phyloP scores from a whole-genome alignment of 2,113 vertebrate genomes.

The Aegypius monachus region DNA sequence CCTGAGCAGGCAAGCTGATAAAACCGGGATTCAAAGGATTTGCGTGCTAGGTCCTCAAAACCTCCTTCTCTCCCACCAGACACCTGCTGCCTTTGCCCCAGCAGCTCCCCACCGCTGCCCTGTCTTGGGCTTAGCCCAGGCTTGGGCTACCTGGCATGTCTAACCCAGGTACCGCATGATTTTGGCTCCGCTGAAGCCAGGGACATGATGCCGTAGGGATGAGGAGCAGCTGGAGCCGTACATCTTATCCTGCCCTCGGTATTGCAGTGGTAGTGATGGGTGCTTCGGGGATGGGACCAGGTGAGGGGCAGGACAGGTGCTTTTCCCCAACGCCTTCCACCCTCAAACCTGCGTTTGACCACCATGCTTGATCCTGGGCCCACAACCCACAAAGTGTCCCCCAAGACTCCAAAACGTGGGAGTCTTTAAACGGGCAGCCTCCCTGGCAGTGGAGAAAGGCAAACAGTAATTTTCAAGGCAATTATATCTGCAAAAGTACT shows the following conservation, averaged over 20 bases:
- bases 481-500: neutral
- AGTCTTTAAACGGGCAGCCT: neutral
- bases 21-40: neutral
- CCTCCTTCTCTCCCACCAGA: fast-evolving
- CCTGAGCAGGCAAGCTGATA: neutral
- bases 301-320: neutral
- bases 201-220: too few relatives aligned
- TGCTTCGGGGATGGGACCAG: neutral
- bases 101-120: fast-evolving
- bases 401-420: neutral
- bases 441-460: neutral
- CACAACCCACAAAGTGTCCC: neutral
- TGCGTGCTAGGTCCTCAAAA: neutral
- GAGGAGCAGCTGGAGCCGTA: neutral
- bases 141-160: neutral
- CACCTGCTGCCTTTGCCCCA: neutral
- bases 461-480: neutral
- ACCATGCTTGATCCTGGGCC: neutral
- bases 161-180: fast-evolving
- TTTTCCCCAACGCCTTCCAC: neutral
- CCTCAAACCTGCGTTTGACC: neutral
- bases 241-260: neutral
- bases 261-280: neutral
- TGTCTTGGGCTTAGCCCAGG: neutral
- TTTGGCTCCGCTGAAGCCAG: neutral